Base-by-base conservation (phyloP, 1,140 invertebrate genomes). In the Steinernema feltiae region DNA sequence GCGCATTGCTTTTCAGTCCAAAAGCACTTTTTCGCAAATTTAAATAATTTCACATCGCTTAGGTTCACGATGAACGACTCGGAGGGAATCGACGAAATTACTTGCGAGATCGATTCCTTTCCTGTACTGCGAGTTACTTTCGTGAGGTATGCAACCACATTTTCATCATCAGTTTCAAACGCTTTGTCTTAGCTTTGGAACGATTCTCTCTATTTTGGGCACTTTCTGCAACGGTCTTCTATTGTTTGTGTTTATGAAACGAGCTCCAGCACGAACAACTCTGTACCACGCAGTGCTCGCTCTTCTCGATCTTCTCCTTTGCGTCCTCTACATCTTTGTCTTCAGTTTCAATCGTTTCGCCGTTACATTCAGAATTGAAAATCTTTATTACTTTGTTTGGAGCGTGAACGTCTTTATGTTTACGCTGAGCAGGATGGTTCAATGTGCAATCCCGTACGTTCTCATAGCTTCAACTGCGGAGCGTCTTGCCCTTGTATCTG, bases 251-350 rank as follows among this genome's bases (percentile, higher is more conserved):
- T 71, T 71, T 31, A 31, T 71, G 2, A 15, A 29, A 27, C 30
- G 32, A 31, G 3, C 30, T 15, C 30, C 30, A 24, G 32, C 31
- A n/a, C 7, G 30, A n/a, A 71, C 70, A 2, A 71, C 70, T 2
- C 70, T 71, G 7, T 71, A 71, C 24, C 32, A 71, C 24, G 70
- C 32, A 3, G 70, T 71, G 12, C 70, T 71, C 3, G 70, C 70
- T 15, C 30, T 71, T 3, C 70, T 71, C 3, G 70, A 71, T 31
- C 70, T 71, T 31, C 12, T 71, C 7, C 30, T 71, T 18, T 71
- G 70, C 70, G 3, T 71, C 24, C 32, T 35, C 70, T 71, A 71
- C 32, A 71, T 71, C 32, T 71, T 71, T 24, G 70, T 31, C 70
- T 71, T 32, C 30, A 35, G 32, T 18, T 32, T 71, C 24, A 71